Base-by-base conservation (phyloP, 2,797 vertebrate species). In the Tenualosa thibaudeaui region DNA sequence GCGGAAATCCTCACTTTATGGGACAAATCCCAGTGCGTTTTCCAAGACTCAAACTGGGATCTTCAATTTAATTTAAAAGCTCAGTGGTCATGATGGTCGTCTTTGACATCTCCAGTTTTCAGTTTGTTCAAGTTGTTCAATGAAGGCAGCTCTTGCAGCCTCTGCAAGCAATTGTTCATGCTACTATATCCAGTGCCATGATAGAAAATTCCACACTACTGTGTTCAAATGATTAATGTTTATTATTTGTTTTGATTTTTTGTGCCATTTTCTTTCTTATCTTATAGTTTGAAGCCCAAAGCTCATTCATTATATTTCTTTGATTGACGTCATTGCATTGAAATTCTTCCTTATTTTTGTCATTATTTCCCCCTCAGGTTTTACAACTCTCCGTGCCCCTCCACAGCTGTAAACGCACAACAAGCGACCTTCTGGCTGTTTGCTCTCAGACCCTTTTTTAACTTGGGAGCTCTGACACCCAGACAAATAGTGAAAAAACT, bases 401-500 rank as follows among this genome's bases (percentile, higher is more conserved):
- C 40, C 17, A 46, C 17, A 78, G 37, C 68, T 75, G 17, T 37
- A 43, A 12, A 40, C 68, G 4, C 19, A 22, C 71, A 78, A 22
- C 71, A 78, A 78, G 37, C 19, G 37, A 43, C 40, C 7, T 7
- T 78, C 71, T 43, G 31, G 5, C 2, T 46, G 71, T 78, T 78
- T 78, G 71, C 19, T 22, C 19, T 78, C 37, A 5, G 71, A 8
- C 17, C n/a, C 22, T 78, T 43, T 75, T 78, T 46, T 46, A 78
- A 37, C 71, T 46, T 6, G 2, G 31, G 26, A 13, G 26, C 37
- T 78, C 40, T 37, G 71, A 78, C 71, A 78, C 71, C 71, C 71
- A 37, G 71, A 78, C 71, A 78, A 78, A 78, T 46, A 46, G 37
- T 78, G 40, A 24, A 24, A 62, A 68, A 68, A 78, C 9, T 46